Percentiles rank a stretch among this genome's conserved stretches.
These are phyloP conservation scores for Helicoverpa zea DNA, from an alignment of 1,140 invertebrate genomes.

Conservation along the genomic window DNA sequence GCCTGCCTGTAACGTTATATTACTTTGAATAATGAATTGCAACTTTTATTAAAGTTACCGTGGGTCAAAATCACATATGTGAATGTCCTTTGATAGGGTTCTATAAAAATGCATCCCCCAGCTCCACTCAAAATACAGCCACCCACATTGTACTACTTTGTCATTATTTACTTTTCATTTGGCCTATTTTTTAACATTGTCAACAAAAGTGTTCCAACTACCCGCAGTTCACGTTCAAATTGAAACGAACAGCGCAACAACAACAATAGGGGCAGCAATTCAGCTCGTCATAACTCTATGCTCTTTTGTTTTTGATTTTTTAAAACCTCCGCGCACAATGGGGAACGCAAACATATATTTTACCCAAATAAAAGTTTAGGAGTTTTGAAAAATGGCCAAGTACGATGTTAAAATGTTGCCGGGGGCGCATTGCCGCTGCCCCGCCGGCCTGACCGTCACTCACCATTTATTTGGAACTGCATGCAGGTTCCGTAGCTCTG, in stretches of 20 bases:
- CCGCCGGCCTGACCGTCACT: conserved; percentile 4
- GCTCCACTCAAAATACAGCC: not conserved
- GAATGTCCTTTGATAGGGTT: no score
- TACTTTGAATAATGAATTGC: no score
- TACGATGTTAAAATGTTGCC: conserved; percentile 20
- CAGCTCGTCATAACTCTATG: conserved; percentile 25
- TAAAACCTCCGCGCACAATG: conserved; percentile 36
- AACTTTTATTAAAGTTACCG: no score
- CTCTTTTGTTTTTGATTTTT: conserved; percentile 41
- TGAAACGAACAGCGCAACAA: conserved; percentile 15
- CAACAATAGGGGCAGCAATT: conserved; percentile 37
- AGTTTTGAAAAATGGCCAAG: conserved; percentile 41
- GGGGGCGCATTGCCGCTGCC: not conserved
- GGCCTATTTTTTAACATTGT: conserved; percentile 11
- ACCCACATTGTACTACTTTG: not conserved
- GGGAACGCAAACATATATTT: conserved; percentile 34
- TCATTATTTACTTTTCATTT: conserved; percentile 15
- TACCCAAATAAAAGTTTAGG: conserved; percentile 41
- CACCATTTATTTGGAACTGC: conserved; percentile 23
- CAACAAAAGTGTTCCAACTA: conserved; percentile 13
- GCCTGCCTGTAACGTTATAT: no score
- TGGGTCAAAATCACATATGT: no score
- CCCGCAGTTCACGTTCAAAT: conserved; percentile 12
- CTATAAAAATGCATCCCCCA: not conserved
- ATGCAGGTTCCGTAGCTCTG: not conserved